Evolutionary conservation across 2,113 vertebrate species (phyloP), one percentile per base, ranked within the genome.

Genomic region (Gobio gobio): DNA sequence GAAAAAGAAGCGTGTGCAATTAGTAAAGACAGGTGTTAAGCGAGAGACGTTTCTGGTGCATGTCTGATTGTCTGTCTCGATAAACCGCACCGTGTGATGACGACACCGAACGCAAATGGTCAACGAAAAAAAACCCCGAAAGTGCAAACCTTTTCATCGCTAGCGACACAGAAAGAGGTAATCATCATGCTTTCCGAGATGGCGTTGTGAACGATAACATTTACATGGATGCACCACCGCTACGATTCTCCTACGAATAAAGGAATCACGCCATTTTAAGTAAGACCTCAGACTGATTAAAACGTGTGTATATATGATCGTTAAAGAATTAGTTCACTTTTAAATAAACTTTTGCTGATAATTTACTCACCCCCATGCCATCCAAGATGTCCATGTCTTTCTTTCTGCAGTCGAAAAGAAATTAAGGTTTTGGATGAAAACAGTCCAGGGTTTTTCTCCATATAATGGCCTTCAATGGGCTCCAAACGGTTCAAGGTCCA

Each of bases 151-250:
- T 87, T 85, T 84, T 91, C 85, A 85, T 59, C 70, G 89, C 87
- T 83, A 90, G 85, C 51, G 88, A 90, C 86, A 84, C 83, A 59
- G 85, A 85, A 85, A 90, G 64, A 89, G 85, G 88, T 88, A 89
- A 86, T 79, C 78, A 18, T 82, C 76, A 80, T 85, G 80, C 64
- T 83, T 93, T 93, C 92, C 93, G 93, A 94, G 94, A 92, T 89
- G 74, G 86, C 92, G 91, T 84, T 8, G 1, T 56, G 54, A 56
- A 6, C 0, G 54, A 20, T 20, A 56, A 56, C 89, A 91, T 92
- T 89, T 90, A 93, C 88, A 92, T 91, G 89, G 88, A 92, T 93
- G 90, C 51, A 56, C 49, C 90, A 94, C 89, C 92, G 88, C 90
- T 89, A 91, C 88, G 47, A 18, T 87, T 56, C 85, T 86, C 85